phyloP scores from a whole-genome alignment of 2,888 invertebrate species.

The Coenonympha glycerion region DNA sequence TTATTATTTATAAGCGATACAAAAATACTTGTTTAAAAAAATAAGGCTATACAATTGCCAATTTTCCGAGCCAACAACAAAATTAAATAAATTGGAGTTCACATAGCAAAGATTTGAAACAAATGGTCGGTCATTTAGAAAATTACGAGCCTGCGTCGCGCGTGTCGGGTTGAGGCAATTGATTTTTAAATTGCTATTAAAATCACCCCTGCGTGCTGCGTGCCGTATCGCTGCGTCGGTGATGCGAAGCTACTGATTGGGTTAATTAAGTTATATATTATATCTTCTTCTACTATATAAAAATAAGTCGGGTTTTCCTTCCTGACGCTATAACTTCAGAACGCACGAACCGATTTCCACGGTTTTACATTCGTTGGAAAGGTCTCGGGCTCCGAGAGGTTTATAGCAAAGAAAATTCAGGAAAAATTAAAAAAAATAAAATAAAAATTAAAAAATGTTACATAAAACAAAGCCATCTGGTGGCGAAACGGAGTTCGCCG shows the following conservation, averaged over 20 bases:
- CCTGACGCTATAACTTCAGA: no score
- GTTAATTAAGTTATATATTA: neutral
- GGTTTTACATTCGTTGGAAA: no score
- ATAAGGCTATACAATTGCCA: neutral
- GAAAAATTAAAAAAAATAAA: no score
- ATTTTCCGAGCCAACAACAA: conserved; percentile 5
- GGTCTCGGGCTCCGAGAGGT: no score
- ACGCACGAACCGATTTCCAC: no score
- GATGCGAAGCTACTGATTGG: neutral
- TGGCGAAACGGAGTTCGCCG: no score
- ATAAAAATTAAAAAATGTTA: no score
- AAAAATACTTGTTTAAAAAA: neutral
- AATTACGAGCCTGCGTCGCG: neutral
- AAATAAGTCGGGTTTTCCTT: no score
- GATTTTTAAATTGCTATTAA: conserved; percentile 4
- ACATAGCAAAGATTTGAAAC: neutral
- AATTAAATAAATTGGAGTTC: conserved; percentile 8
- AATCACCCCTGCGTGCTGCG: neutral
- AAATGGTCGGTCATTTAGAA: neutral
- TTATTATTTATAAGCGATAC: no score
- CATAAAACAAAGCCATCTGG: no score
- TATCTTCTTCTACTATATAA: no score
- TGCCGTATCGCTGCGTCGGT: neutral
- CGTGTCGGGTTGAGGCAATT: neutral
- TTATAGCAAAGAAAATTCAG: no score